A percentile compares a stretch with the other conserved stretches of the same genome.
Evolutionary conservation across 2,797 vertebrate genomes (phyloP).

Genomic region (Poecilia picta): DNA sequence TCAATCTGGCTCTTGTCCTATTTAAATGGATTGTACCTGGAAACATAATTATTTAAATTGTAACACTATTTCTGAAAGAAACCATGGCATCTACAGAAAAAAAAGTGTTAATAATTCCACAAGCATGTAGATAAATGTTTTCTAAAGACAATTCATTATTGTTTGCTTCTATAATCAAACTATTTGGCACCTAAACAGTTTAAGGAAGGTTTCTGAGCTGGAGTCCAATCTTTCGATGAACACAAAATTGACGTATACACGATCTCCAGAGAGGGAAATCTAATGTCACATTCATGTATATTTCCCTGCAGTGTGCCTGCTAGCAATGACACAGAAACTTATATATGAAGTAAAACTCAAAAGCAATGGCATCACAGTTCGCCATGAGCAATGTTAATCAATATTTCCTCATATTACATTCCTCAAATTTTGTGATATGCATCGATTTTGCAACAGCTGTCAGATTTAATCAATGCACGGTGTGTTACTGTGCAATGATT

Average conservation of each 20-base stretch:
- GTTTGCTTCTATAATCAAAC: constrained; percentile 4
- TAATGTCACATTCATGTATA: constrained; percentile 52
- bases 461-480: constrained; percentile 11
- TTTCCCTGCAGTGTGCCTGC: constrained; percentile 56
- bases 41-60: constrained; percentile 19
- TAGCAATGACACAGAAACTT: constrained; percentile 44
- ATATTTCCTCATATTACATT: constrained; percentile 39
- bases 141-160: background rate
- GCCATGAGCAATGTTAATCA: constrained; percentile 43
- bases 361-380: constrained; percentile 43
- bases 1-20: constrained; percentile 31
- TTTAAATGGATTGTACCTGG: constrained; percentile 23
- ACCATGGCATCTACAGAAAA: constrained; percentile 7
- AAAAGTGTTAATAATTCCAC: background rate
- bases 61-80: constrained; percentile 20
- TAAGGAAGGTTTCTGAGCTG: background rate
- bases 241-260: constrained; percentile 39
- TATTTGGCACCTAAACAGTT: background rate
- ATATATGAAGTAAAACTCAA: constrained; percentile 43
- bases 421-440: constrained; percentile 17
- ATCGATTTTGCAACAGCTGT: constrained; percentile 35
- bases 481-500: constrained; percentile 18
- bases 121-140: background rate
- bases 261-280: constrained; percentile 44
- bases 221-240: background rate